These are phyloP conservation scores for Corythucha ciliata DNA, from an alignment of 2,888 invertebrate genomes.

Conservation along the genomic window DNA sequence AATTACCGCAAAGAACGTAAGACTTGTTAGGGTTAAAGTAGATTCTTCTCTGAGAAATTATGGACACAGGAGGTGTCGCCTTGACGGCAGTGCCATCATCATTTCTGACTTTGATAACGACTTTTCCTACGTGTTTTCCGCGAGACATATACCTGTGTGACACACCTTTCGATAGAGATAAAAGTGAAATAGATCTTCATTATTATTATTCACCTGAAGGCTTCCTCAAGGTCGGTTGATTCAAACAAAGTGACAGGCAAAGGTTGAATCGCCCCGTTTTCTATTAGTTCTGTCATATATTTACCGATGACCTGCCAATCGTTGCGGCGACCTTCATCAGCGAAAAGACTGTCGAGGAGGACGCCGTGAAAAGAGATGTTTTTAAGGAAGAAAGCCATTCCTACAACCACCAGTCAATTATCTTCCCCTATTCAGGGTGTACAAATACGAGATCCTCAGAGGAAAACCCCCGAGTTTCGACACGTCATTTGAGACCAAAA, in stretches of 20 bases:
- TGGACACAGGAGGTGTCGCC: conserved; percentile 43
- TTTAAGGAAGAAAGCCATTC: conserved; percentile 91
- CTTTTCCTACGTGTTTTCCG: conserved; percentile 97
- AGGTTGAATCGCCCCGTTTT: conserved; percentile 78
- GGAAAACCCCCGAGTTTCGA: too few species aligned
- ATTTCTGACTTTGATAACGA: conserved; percentile 76
- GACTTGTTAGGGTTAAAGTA: conserved; percentile 70
- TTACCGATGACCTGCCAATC: conserved; percentile 67
- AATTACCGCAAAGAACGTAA: conserved; percentile 71
- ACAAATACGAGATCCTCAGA: too few species aligned
- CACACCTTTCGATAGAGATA: too few species aligned
- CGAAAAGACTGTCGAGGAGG: conserved; percentile 82
- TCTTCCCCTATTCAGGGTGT: too few species aligned
- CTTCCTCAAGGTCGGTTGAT: conserved; percentile 81
- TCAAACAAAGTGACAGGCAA: conserved; percentile 79
- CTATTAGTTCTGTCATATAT: conserved; percentile 76
- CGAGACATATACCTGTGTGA: conserved; percentile 87
- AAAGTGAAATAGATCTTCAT: too few species aligned
- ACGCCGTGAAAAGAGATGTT: conserved; percentile 97
- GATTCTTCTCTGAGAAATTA: conserved; percentile 74
- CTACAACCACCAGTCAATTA: too few species aligned
- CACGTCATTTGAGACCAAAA: too few species aligned
- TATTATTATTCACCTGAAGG: conserved; percentile 72
- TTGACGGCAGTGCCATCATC: too few species aligned
- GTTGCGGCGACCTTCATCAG: conserved; percentile 44